Percentiles rank a stretch among this genome's conserved stretches.
phyloP scores from a whole-genome alignment of 2,113 vertebrate species.

The Cephalophus harveyi region DNA sequence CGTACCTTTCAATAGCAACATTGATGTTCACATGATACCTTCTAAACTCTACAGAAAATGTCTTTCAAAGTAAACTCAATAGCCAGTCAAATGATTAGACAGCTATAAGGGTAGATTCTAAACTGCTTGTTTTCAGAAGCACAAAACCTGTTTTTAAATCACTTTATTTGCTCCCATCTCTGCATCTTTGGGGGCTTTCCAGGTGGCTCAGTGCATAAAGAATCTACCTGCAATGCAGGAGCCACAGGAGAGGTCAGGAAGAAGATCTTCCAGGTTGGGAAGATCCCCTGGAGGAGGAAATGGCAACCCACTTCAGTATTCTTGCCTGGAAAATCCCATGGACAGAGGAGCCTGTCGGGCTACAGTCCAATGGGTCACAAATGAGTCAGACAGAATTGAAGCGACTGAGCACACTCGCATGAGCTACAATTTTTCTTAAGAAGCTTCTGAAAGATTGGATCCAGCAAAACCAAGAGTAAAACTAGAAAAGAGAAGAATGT shows the following conservation, averaged over 20 bases:
- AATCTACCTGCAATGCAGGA: background rate
- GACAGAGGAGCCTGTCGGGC: background rate
- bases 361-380: background rate
- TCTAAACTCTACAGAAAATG: background rate
- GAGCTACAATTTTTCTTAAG: background rate
- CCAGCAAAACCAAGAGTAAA: background rate
- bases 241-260: background rate
- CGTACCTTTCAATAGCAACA: background rate
- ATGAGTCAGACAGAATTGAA: background rate
- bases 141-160: background rate
- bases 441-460: background rate
- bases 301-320: background rate
- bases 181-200: background rate
- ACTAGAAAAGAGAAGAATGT: background rate
- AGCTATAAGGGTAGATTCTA: background rate
- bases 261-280: background rate
- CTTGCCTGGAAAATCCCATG: background rate
- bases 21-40: background rate
- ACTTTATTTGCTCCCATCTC: background rate
- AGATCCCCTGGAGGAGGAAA: background rate
- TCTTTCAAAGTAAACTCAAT: background rate
- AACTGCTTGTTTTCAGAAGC: background rate
- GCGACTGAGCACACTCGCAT: rapidly evolving
- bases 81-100: background rate
- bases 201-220: background rate